These are phyloP conservation scores for Aporophyla nigra DNA, from an alignment of 2,888 invertebrate species.

Conservation along the genomic window DNA sequence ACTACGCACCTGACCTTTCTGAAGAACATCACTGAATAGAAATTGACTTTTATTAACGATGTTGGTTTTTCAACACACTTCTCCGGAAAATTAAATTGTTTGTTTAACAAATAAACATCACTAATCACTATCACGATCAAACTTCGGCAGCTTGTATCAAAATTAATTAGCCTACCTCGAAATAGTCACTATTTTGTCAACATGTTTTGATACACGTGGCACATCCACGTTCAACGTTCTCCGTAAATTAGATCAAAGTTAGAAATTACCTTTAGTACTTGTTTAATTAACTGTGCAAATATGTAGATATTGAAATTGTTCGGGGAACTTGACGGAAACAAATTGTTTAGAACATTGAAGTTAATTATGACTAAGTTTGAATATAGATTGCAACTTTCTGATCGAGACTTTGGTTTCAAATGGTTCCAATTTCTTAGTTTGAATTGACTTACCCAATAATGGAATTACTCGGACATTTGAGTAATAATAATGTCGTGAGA, in stretches of 20 bases:
- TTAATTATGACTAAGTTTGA: conserved; percentile 11
- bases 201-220: neutral
- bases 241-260: conserved; percentile 7
- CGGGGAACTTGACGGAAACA: conserved; percentile 14
- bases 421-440: neutral
- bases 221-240: neutral
- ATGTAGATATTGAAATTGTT: conserved; percentile 52
- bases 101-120: conserved; percentile 1
- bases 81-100: neutral
- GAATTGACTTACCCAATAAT: neutral
- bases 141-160: conserved; percentile 5
- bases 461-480: neutral
- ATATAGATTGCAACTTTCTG: neutral
- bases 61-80: neutral
- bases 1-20: too few relatives aligned
- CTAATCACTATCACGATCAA: too few relatives aligned
- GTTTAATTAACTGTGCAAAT: conserved; percentile 38
- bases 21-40: too few relatives aligned
- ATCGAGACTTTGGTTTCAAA: neutral
- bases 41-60: neutral
- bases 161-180: too few relatives aligned
- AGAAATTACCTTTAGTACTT: conserved; percentile 1
- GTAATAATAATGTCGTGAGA: neutral
- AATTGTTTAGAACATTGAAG: conserved; percentile 33
- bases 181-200: neutral